These are phyloP conservation scores for Drosophila gunungcola DNA, from an alignment of 1,140 invertebrate species.

Conservation along the genomic window DNA sequence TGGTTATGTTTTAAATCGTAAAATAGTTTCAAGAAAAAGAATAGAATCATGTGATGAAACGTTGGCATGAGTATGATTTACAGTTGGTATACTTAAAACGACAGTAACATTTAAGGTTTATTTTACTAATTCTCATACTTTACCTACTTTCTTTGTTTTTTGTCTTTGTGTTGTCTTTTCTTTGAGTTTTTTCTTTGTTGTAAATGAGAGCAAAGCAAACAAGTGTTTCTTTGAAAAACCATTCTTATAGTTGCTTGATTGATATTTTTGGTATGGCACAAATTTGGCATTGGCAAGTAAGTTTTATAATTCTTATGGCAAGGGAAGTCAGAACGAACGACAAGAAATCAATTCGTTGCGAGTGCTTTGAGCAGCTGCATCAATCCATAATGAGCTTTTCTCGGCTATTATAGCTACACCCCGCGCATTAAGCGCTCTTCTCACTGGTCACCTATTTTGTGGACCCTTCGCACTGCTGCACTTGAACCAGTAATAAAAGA, in stretches of 20 bases:
- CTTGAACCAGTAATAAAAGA: slow-evolving; percentile 75
- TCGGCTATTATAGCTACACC: slow-evolving; percentile 22
- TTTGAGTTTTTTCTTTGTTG: slow-evolving; percentile 15
- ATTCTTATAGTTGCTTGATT: slow-evolving; percentile 33
- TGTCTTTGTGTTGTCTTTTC: slow-evolving; percentile 18
- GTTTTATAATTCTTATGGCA: slow-evolving; percentile 48
- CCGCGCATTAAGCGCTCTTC: neutral
- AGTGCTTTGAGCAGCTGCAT: slow-evolving; percentile 61
- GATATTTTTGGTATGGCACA: slow-evolving; percentile 78
- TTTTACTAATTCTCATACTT: slow-evolving; percentile 58
- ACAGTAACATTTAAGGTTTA: slow-evolving; percentile 65
- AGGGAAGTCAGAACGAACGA: slow-evolving; percentile 20
- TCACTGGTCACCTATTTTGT: slow-evolving; percentile 33
- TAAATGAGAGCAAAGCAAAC: slow-evolving; percentile 17
- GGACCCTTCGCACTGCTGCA: slow-evolving; percentile 64
- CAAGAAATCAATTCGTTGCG: slow-evolving; percentile 30
- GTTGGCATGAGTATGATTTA: slow-evolving; percentile 19
- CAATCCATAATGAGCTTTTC: slow-evolving; percentile 52
- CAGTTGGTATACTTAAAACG: slow-evolving; percentile 47
- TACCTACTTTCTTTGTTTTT: slow-evolving; percentile 33
- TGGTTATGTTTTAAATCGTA: neutral
- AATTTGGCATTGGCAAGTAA: slow-evolving; percentile 68
- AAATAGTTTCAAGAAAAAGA: slow-evolving; percentile 22
- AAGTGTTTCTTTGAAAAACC: slow-evolving; percentile 21
- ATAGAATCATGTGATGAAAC: slow-evolving; percentile 61